phyloP scores from a whole-genome alignment of 2,113 vertebrate genomes.

The Phodopus roborovskii region DNA sequence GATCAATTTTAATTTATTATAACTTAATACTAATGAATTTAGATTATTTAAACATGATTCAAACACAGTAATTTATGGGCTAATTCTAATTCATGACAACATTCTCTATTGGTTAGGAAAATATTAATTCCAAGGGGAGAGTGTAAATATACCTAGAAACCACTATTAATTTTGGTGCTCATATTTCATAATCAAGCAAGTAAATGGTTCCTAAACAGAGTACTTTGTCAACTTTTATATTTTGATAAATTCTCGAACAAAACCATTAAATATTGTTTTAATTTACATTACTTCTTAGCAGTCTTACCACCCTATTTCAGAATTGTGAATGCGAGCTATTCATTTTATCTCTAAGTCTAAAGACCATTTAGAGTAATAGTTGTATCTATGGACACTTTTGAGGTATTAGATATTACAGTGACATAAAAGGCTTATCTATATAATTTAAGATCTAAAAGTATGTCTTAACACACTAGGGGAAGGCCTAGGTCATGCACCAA shows the following conservation, averaged over 20 bases:
- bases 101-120: constrained; percentile 45
- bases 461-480: not conserved
- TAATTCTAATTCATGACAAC: constrained; percentile 53
- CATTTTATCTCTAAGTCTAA: not conserved
- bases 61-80: constrained; percentile 38
- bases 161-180: constrained; percentile 55
- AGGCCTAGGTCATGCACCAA: too few species aligned
- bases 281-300: constrained; percentile 53
- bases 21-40: constrained; percentile 27
- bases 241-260: constrained; percentile 20
- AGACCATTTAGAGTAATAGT: not conserved
- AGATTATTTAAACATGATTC: constrained; percentile 56
- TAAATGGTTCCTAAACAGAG: constrained; percentile 57
- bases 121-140: constrained; percentile 20
- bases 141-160: not conserved
- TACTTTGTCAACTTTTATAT: constrained; percentile 48
- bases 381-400: not conserved
- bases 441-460: not conserved
- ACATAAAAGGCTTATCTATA: not conserved
- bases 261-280: constrained; percentile 65
- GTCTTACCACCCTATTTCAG: not conserved
- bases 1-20: constrained; percentile 29
- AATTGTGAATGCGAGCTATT: not conserved
- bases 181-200: constrained; percentile 59
- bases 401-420: not conserved